Percentiles rank a stretch among this genome's conserved stretches.
Conservation (phyloP, 1,140 invertebrate species). For the Copidosoma floridanum region DNA sequence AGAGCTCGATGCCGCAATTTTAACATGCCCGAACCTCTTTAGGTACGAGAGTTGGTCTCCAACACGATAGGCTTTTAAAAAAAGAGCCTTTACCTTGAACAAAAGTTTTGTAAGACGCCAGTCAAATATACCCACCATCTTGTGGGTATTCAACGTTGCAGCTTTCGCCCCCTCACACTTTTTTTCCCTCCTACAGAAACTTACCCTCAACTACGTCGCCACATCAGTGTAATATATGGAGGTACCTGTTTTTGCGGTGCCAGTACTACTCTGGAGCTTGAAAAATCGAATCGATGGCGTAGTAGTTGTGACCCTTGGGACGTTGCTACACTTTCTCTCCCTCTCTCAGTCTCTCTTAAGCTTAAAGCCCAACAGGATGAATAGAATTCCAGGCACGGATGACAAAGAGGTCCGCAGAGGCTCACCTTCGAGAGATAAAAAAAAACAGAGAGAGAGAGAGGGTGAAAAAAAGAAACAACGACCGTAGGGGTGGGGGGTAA, state of each 20-base stretch:
- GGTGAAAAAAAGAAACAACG: neutral
- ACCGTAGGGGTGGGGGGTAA: neutral
- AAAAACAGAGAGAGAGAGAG: neutral
- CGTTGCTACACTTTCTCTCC: no score
- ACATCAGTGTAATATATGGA: no score
- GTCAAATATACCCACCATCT: neutral
- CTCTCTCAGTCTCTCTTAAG: no score
- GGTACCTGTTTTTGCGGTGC: no score
- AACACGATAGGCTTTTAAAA: slow-evolving; percentile 14
- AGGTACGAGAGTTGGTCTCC: neutral
- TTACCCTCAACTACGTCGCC: no score
- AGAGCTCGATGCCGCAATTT: slow-evolving; percentile 5
- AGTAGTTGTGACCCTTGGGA: no score
- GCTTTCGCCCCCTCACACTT: neutral
- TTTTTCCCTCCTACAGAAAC: neutral
- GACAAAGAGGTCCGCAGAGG: slow-evolving; percentile 8
- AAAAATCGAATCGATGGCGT: slow-evolving; percentile 45
- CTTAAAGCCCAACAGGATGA: no score
- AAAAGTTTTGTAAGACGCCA: neutral
- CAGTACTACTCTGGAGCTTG: slow-evolving; percentile 34
- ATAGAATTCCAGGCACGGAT: slow-evolving; percentile 3
- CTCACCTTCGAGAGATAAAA: neutral
- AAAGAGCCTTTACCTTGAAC: neutral
- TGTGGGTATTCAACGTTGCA: neutral
- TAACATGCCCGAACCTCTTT: no score